These are phyloP conservation scores for Archocentrus centrarchus DNA, from an alignment of 2,113 vertebrate species.

Conservation along the genomic window DNA sequence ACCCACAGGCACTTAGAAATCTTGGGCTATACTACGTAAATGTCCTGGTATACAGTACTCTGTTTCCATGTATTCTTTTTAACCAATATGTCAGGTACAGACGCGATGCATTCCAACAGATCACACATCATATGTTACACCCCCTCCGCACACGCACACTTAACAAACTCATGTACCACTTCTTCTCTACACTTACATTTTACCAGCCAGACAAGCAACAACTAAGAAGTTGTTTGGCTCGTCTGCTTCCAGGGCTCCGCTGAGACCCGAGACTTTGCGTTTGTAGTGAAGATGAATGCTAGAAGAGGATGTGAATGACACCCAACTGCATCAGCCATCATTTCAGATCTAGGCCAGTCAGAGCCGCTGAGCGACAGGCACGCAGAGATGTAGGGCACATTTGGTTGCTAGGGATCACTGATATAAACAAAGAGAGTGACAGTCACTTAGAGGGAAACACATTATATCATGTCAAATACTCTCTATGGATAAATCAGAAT, in stretches of 20 bases:
- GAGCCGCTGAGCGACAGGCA: constrained; percentile 37
- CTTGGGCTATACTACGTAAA: not conserved
- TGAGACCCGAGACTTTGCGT: constrained; percentile 53
- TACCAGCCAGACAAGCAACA: constrained; percentile 52
- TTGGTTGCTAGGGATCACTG: constrained; percentile 34
- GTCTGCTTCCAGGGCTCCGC: constrained; percentile 42
- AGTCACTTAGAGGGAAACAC: not conserved
- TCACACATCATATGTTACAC: constrained; percentile 21
- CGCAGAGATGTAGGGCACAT: constrained; percentile 50
- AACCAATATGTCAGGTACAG: constrained; percentile 29
- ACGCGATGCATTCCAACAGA: constrained; percentile 18
- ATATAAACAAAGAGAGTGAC: constrained; percentile 52
- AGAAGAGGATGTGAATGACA: constrained; percentile 64
- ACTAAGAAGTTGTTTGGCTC: constrained; percentile 40
- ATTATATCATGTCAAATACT: constrained; percentile 5
- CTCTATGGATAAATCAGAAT: not conserved
- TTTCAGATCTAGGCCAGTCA: constrained; percentile 66
- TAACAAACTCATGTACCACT: constrained; percentile 7
- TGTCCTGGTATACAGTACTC: not conserved
- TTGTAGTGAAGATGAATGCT: constrained; percentile 67
- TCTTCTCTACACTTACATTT: constrained; percentile 13
- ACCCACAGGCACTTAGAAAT: not conserved
- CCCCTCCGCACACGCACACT: not conserved
- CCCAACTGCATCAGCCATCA: constrained; percentile 48
- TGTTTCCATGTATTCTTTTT: constrained; percentile 25